Evolutionary conservation across 2,888 invertebrate genomes (phyloP), one percentile per base, ranked within the genome.

Genomic region (Laothoe populi): DNA sequence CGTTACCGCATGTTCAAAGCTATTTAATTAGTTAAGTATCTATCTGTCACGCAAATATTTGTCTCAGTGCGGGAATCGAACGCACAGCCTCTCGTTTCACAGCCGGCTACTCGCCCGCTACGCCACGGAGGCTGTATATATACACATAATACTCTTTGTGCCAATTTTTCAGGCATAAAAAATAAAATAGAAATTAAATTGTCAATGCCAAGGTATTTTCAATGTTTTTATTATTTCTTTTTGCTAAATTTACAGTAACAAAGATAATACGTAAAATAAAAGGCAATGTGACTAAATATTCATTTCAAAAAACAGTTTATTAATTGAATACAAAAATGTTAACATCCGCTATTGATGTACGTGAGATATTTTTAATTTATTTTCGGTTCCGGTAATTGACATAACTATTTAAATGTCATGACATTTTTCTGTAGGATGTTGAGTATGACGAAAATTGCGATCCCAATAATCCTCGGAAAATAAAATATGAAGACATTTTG

Each of bases 401-500:
- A 26, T 1, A 53, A 31, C 1, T 19, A 7, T 44, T 21, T 57
- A 26, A 5, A 19, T 26, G 16, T 0, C 13, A 40, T 21, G 0
- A 23, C 21, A 42, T 45, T 24, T 31, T 57, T 21, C 4, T 31
- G 35, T 64, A 88, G 86, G 86, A 87, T 61, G 66, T 82, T 63
- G 88, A 87, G 57, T 89, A 74, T 61, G 92, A 92, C 63, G 87
- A 86, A 68, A 78, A 68, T 64, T 91, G 90, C 70, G 90, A 92
- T 65, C 89, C 91, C 8, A 80, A 83, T 80, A 88, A 89, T 70
- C 92, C 92, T 24, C 77, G 81, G 46, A 84, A 82, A 64, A 83
- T 95, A n/a, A 90, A 88, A 68, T 95, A 94, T 82, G 94, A 95
- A 68, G 95, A 95, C 67, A 92, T 96, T 62, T 90, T 94, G 62